phyloP scores from a whole-genome alignment of 1,140 invertebrate species.

The Cydia strobilella region DNA sequence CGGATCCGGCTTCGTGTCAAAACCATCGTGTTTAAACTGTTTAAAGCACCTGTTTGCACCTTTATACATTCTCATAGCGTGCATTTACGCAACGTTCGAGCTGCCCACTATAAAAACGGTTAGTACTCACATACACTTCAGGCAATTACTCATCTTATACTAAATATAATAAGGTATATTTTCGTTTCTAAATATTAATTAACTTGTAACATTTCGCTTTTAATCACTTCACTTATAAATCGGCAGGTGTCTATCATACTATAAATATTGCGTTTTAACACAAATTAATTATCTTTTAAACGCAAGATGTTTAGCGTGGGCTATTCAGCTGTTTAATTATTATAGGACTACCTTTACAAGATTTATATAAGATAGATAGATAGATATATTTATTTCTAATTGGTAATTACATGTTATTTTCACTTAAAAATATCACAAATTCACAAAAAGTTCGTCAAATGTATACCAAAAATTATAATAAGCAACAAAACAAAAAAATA shows the following conservation, averaged over 20 bases:
- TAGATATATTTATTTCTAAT: too few relatives aligned
- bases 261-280: not conserved
- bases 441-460: too few relatives aligned
- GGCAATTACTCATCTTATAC: not conserved
- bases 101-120: not conserved
- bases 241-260: constrained; percentile 15
- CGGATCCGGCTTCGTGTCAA: not conserved
- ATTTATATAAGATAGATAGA: too few relatives aligned
- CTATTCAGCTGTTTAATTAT: not conserved
- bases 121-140: not conserved
- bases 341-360: not conserved
- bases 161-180: not conserved
- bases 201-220: not conserved
- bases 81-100: not conserved
- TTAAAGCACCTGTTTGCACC: constrained; percentile 12
- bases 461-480: too few relatives aligned
- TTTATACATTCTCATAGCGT: constrained; percentile 18
- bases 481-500: too few relatives aligned
- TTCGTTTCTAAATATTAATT: not conserved
- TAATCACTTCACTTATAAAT: not conserved
- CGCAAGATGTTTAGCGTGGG: constrained; percentile 1
- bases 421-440: too few relatives aligned
- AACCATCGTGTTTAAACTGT: not conserved
- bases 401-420: too few relatives aligned
- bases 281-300: constrained; percentile 15